Percentiles rank a stretch among this genome's conserved stretches.
Evolutionary conservation across 92 coral and sea anemone genomes (phyloP).

Genomic region (Pocillopora meandrina): DNA sequence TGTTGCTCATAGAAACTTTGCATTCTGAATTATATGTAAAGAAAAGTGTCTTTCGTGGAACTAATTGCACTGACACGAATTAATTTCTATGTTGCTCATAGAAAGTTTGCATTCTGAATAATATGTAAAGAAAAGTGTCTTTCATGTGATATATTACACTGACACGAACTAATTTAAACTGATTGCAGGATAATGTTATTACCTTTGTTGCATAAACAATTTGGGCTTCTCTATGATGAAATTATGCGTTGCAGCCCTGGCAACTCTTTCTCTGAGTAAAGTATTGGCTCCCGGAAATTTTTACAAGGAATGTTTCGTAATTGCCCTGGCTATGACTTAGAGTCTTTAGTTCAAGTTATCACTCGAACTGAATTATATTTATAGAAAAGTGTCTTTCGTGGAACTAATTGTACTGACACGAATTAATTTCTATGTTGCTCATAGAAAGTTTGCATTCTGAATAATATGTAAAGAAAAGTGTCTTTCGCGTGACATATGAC

Average conservation of each 20-base stretch:
- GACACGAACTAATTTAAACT: not conserved
- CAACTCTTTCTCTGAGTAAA: not conserved
- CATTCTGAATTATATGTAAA: constrained; percentile 8
- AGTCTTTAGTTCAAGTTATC: not conserved
- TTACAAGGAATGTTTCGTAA: not conserved
- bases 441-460: no score
- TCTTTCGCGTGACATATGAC: no score
- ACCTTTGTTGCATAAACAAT: no score
- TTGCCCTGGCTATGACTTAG: not conserved
- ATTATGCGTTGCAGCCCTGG: not conserved
- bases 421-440: no score
- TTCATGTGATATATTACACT: not conserved
- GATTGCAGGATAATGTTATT: no score
- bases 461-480: no score
- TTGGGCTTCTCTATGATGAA: not conserved
- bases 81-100: no score
- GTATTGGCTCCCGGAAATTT: not conserved
- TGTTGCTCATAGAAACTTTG: not conserved
- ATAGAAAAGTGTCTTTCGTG: no score
- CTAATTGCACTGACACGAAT: no score
- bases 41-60: not conserved
- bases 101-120: no score
- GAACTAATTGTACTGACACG: no score
- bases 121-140: no score
- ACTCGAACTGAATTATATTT: not conserved